phyloP scores from a whole-genome alignment of 2,888 invertebrate genomes.

The Dromius quadrimaculatus region DNA sequence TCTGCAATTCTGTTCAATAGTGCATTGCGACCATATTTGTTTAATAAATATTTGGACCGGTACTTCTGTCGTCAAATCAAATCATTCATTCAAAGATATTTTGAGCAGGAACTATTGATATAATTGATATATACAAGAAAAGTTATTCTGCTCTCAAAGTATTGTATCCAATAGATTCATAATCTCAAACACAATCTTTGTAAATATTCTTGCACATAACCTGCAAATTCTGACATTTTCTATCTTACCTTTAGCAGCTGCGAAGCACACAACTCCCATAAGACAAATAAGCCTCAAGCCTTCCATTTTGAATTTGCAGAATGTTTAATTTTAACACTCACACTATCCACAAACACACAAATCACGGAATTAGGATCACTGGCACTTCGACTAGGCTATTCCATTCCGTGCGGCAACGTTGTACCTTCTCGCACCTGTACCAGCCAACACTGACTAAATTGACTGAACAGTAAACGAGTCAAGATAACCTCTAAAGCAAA shows the following conservation, averaged over 20 bases:
- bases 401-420: constrained; percentile 8
- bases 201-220: too few relatives aligned
- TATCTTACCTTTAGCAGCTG: constrained; percentile 17
- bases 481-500: background rate
- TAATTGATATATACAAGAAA: too few relatives aligned
- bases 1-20: too few relatives aligned
- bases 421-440: constrained; percentile 3
- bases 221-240: too few relatives aligned
- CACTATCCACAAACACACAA: constrained; percentile 16
- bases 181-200: too few relatives aligned
- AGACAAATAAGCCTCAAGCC: constrained; percentile 1
- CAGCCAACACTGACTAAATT: constrained; percentile 19
- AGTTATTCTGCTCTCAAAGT: too few relatives aligned
- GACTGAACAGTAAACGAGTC: background rate
- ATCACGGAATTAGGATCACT: constrained; percentile 4
- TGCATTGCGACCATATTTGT: too few relatives aligned
- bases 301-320: constrained; percentile 4
- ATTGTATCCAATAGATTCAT: too few relatives aligned
- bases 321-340: constrained; percentile 13
- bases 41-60: too few relatives aligned
- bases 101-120: too few relatives aligned
- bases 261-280: background rate
- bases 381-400: constrained; percentile 8
- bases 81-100: too few relatives aligned
- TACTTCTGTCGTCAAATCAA: too few relatives aligned